These are phyloP conservation scores for Leucoma salicis DNA, from an alignment of 2,888 invertebrate genomes.

Conservation along the genomic window DNA sequence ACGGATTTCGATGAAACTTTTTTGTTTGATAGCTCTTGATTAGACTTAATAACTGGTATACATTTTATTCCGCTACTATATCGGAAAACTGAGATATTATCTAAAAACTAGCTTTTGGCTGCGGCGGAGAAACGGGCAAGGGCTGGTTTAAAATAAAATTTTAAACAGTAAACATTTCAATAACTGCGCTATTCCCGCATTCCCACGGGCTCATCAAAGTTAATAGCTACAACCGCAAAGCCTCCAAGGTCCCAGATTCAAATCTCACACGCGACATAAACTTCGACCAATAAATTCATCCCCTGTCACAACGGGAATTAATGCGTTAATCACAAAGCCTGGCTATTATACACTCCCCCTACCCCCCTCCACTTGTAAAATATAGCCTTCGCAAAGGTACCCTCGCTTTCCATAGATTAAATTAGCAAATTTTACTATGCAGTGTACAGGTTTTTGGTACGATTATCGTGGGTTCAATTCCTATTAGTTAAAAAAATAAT, in stretches of 20 bases:
- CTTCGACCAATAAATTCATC: constrained; percentile 4
- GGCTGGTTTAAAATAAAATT: too few species aligned
- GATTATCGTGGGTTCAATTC: too few species aligned
- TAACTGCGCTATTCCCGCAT: background rate
- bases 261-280: constrained; percentile 1
- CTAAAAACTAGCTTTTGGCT: background rate
- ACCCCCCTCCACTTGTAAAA: background rate
- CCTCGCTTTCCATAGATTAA: background rate
- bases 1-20: too few species aligned
- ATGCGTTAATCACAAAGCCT: constrained; percentile 2
- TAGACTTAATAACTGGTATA: too few species aligned
- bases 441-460: too few species aligned
- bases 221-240: constrained; percentile 1
- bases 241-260: constrained; percentile 1
- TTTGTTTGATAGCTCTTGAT: too few species aligned
- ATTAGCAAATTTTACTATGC: too few species aligned
- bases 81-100: too few species aligned
- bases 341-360: background rate
- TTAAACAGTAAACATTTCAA: too few species aligned
- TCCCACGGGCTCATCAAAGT: background rate
- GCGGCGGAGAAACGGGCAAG: too few species aligned
- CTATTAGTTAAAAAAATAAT: too few species aligned
- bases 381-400: background rate
- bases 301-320: constrained; percentile 5
- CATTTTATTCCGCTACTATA: too few species aligned